A percentile compares a stretch with the other conserved stretches of the same genome.
Evolutionary conservation across 2,797 vertebrate species (phyloP).

Genomic region (Sebastes glaucus): DNA sequence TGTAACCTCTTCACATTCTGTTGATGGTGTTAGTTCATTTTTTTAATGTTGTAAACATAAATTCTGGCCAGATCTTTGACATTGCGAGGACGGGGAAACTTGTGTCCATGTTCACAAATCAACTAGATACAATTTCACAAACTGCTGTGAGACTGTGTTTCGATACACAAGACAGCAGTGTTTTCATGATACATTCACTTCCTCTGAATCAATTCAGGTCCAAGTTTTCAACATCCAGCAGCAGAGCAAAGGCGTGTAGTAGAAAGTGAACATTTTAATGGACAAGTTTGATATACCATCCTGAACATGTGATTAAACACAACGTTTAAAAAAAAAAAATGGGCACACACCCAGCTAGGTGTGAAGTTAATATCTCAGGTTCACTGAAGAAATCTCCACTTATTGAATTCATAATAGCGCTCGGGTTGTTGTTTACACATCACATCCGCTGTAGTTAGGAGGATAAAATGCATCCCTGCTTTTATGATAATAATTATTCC

Average conservation of each 20-base stretch:
- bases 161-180: neutral
- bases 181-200: neutral
- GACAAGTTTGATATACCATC: neutral
- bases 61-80: neutral
- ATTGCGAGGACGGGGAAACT: neutral
- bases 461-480: neutral
- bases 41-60: neutral
- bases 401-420: neutral
- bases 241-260: neutral
- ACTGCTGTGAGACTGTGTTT: no score
- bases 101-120: no score
- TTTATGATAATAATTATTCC: conserved; percentile 4
- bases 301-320: neutral
- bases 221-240: neutral
- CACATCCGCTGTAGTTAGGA: no score
- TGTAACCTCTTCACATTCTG: neutral
- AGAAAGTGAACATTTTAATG: neutral
- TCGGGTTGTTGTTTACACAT: no score
- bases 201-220: neutral
- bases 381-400: neutral
- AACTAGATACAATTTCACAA: no score
- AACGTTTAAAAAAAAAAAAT: no score
- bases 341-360: neutral
- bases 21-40: neutral
- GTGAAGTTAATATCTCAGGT: neutral